phyloP scores from a whole-genome alignment of 2,797 vertebrate species.

The Pristis pectinata region DNA sequence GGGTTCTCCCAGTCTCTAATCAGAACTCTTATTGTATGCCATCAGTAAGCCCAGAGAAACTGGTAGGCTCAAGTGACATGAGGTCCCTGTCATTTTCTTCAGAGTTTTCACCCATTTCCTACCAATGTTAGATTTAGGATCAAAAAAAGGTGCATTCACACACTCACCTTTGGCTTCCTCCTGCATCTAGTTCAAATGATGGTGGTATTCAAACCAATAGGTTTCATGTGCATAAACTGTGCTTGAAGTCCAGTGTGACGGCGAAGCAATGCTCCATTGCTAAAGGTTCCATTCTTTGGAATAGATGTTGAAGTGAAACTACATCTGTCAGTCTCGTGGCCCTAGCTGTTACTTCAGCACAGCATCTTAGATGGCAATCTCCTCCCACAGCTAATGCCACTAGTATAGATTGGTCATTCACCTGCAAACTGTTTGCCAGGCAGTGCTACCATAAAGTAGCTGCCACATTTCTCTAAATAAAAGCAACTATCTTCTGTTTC shows the following conservation, averaged over 20 bases:
- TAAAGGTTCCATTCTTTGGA: not conserved
- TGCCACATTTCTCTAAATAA: not conserved
- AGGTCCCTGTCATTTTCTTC: not conserved
- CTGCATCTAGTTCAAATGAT: not conserved
- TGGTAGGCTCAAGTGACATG: not conserved
- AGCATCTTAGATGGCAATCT: not conserved
- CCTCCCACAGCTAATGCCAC: not conserved
- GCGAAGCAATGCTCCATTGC: not conserved
- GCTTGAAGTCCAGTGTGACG: not conserved
- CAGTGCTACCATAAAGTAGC: not conserved
- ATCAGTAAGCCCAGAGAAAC: not conserved
- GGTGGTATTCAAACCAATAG: not conserved
- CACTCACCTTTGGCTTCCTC: not conserved
- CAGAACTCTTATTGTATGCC: not conserved
- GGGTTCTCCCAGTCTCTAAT: not conserved
- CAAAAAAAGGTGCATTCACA: not conserved
- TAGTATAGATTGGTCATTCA: not conserved
- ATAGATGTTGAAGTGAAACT: not conserved
- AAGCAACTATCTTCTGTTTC: not conserved
- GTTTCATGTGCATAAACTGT: not conserved
- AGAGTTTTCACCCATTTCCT: not conserved
- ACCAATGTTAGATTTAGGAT: not conserved
- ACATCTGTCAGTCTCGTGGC: not conserved
- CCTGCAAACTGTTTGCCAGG: not conserved
- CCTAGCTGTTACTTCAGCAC: not conserved